Base-by-base conservation (phyloP, 2,888 invertebrate species). In the Gerosis bhagava region DNA sequence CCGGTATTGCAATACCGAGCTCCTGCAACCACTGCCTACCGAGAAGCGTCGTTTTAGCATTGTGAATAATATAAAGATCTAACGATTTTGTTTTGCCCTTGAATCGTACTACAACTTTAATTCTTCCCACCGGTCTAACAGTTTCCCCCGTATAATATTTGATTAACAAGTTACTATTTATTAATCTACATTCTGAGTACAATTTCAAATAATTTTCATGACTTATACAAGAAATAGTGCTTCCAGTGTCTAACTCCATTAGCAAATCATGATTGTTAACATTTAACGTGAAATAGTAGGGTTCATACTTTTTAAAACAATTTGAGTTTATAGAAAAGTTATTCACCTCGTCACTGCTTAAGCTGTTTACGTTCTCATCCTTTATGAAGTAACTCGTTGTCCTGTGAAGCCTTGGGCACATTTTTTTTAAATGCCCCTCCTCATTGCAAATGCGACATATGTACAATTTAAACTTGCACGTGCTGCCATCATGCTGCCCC, bases 1-100 rank as follows among this genome's bases (percentile, higher is more conserved):
- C 11, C 2, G 32, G 36, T 25, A 54, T 3, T 17, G 41, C 5
- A 8, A 54, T 39, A 6, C 16, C 29, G 15, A 56, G 28, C 17
- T 56, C 54, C 1, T 0, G 1, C 3, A 58, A 1, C 56, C 56
- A 56, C n/a, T 54, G 44, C 13, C 58, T 28, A 2, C 56, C 58
- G 6, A 56, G 24, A 1, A 58, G 28, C 2, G 28, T 13, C 12
- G 28, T 28, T 7, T 28, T 28, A 12, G 13, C 28, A 3, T 7
- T 7, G 1, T 13, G 12, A 28, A 28, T 28, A 13, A 28, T 13
- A 8, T 28, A 28, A 1, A 28, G 28, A 13, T 28, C 13, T 28
- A 28, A 28, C 12, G 3, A 6, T 13, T 12, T 28, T 7, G 6
- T 13, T 13, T 13, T 28, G n/a, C 13, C 13, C 7, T 28, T 13